phyloP scores from a whole-genome alignment of 2,888 invertebrate genomes.

The Stenotaenia linearis region DNA sequence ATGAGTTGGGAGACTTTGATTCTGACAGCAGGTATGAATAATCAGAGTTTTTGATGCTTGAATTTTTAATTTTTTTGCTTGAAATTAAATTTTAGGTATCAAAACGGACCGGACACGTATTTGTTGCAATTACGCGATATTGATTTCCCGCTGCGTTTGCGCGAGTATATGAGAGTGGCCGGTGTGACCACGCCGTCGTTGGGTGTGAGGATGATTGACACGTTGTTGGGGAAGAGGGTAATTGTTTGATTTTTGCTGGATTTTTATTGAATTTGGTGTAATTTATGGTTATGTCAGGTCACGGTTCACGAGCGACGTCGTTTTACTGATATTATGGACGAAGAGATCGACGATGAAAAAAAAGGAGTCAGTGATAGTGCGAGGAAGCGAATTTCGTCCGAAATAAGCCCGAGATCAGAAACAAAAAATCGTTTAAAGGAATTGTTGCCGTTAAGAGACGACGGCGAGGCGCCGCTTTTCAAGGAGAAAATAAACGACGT shows the following conservation, averaged over 20 bases:
- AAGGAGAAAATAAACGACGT: constrained; percentile 82
- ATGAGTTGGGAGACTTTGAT: constrained; percentile 71
- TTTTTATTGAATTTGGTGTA: background rate
- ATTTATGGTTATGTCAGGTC: too few species aligned
- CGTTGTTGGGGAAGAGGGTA: constrained; percentile 35
- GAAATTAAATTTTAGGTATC: constrained; percentile 65
- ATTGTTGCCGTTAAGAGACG: constrained; percentile 30
- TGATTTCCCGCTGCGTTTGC: constrained; percentile 84
- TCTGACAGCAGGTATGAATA: constrained; percentile 62
- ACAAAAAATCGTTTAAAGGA: constrained; percentile 36
- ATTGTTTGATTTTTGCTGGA: background rate
- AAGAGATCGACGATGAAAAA: constrained; percentile 87
- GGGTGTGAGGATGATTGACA: constrained; percentile 38
- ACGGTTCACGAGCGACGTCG: constrained; percentile 72
- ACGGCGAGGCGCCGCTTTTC: constrained; percentile 65
- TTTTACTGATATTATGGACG: constrained; percentile 91
- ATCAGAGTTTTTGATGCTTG: background rate
- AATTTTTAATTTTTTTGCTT: background rate
- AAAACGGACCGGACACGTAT: constrained; percentile 95
- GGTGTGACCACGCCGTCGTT: constrained; percentile 40
- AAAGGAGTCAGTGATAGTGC: constrained; percentile 51
- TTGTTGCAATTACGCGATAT: constrained; percentile 87
- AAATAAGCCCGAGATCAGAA: constrained; percentile 35
- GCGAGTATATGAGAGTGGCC: constrained; percentile 76
- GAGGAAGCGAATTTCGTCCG: constrained; percentile 45